Evolutionary conservation across 1,140 invertebrate species (phyloP), one percentile per base, ranked within the genome.

Genomic region (Trachelipus rathkii): DNA sequence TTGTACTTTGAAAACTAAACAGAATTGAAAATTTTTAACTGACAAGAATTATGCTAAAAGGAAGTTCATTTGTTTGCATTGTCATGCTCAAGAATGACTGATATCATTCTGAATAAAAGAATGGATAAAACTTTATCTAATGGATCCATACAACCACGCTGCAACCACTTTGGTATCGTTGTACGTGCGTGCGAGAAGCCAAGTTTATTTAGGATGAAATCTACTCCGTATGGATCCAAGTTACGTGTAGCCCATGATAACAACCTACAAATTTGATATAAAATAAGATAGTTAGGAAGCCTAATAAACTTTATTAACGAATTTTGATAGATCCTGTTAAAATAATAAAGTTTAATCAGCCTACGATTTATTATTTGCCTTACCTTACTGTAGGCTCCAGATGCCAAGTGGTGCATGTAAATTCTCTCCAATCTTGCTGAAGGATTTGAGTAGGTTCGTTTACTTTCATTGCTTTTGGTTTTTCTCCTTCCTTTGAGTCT

Each of bases 161-260:
- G 97, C 86, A 98, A 90, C 95, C 97, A 99, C 87, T 99, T 99
- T 21, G 97, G 97, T 84, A 99, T 99, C 45, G 97, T 99, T 60
- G 93, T 96, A 66, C 96, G 88, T 3, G 97, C 97, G 86, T 99
- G 97, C 75, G 92, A 91, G 84, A 99, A 99, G 13, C 96, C 96
- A 8, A 99, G 87, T 85, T 97, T 96, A 86, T 98, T 95, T 45
- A 98, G 87, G 81, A 98, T 97, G 84, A 96, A 97, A 86, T 99
- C 96, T 50, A 98, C 95, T 53, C 96, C 96, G 83, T 98, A 97
- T 0, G 96, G 95, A 85, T 98, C 95, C 79, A 98, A 96, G 80
- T 94, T 93, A 85, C 96, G 95, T 15, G 95, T 95, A 74, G 93
- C 95, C 94, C 95, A 96, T n/a, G 95, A 95, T 9, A 96, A 85